Evolutionary conservation across 2,113 vertebrate genomes (phyloP).

Genomic region (Diadophis punctatus): DNA sequence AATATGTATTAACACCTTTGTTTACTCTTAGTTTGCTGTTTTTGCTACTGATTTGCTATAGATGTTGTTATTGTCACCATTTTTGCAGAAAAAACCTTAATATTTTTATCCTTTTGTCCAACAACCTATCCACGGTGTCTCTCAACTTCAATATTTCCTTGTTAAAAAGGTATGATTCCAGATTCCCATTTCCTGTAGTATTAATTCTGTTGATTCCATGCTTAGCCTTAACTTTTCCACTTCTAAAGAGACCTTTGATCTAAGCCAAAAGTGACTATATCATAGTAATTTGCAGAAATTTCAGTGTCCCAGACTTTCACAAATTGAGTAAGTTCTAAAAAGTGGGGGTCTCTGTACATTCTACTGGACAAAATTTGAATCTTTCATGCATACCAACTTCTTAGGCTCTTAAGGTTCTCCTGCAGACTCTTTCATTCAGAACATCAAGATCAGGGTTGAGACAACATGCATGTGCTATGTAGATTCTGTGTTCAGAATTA

Average conservation of each 20-base stretch:
- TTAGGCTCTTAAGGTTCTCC: not conserved
- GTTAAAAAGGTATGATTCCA: not conserved
- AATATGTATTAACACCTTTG: not conserved
- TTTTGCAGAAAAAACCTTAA: not conserved
- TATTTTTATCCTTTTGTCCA: not conserved
- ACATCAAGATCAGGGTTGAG: not conserved
- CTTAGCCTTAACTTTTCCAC: not conserved
- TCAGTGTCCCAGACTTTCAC: not conserved
- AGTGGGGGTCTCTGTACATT: not conserved
- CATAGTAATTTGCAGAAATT: not conserved
- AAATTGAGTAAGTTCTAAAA: not conserved
- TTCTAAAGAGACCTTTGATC: not conserved
- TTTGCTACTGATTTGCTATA: too few relatives aligned
- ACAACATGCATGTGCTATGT: not conserved
- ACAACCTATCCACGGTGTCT: not conserved
- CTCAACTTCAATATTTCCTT: not conserved
- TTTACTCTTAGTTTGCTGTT: not conserved
- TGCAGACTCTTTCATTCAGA: not conserved
- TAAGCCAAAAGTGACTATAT: not conserved
- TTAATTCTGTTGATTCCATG: not conserved
- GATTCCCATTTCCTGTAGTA: not conserved
- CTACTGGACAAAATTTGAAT: not conserved
- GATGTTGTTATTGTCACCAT: not conserved
- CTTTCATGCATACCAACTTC: not conserved
- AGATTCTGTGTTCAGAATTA: not conserved